Base-by-base conservation (phyloP, 2,888 invertebrate genomes). In the Tortricodes alternella region DNA sequence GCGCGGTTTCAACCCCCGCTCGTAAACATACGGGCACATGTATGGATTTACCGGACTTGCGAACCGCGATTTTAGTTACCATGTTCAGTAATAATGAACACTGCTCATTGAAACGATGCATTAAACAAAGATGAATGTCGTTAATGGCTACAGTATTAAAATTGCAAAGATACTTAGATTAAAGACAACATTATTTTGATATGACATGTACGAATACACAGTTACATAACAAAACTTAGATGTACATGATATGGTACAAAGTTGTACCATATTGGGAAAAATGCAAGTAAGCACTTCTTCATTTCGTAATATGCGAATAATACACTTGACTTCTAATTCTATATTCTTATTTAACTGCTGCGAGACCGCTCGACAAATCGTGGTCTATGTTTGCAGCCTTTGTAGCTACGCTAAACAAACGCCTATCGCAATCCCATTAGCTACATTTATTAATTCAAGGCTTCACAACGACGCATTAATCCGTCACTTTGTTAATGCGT, bases 381-480 rank as follows among this genome's bases (percentile, higher is more conserved):
- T 8, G 24, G 23, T 6, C 5, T 56, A 29, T 44, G 23, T 37
- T 29, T 41, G 16, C 34, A 19, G 2, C 44, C 29, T 38, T 29
- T 37, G 49, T 49, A 35, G 48, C 21, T 35, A 7, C 48, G 35
- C 18, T 56, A 50, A 50, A 56, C 49, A 56, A 50, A 50, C 55
- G 37, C 56, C 49, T 32, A 56, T 44, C 49, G 49, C 56, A 56
- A 44, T 56, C 44, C 43, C 43, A 56, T 56, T 49, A 44, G 35
- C 43, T 29, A 50, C 34, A 41, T 56, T 50, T 50, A 49, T 50
- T 44, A 44, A 56, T 50, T 44, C 44, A 44, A 16, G 23, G 29
- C 35, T 24, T 18, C 37, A 44, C 44, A 50, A 50, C 37, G 50
- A 50, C 43, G 44, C 39, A 46, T 48, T 41, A 50, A 49, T 29